Base-by-base conservation (phyloP, 2,888 invertebrate genomes). In the Tinea pellionella region DNA sequence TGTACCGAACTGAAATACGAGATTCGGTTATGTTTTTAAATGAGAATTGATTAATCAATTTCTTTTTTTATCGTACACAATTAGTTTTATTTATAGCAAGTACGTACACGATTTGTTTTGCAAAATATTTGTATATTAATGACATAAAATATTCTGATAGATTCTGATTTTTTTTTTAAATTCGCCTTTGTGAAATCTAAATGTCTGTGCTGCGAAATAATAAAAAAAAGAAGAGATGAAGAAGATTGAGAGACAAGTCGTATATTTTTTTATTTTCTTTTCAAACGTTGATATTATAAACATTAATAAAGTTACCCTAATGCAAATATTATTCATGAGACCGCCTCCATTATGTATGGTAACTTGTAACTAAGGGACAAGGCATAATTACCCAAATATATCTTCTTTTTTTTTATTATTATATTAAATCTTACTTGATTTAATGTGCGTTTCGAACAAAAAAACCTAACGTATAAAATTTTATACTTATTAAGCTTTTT, bases 271-370 rank as follows among this genome's bases (percentile, higher is more conserved):
- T 16, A 2, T 47, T 47, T 8, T 41, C 13, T 3, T 47, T 47
- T 47, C 16, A 47, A 47, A 47, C 37, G n/a, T 47, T 47, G 16
- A 15, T 13, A 47, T 47, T 47, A 47, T 47, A 16, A 13, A 47
- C 47, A 47, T 47, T 47, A 47, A 47, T 47, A 47, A 47, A 47
- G 47, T 47, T 47, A 47, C 47, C 47, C 47, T 47, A 47, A 47
- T 16, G 47, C 47, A 47, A 47, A 47, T 47, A 47, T 47, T 47
- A 47, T 47, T 47, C 47, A 47, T 47, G 47, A 47, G 47, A 47
- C 47, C 47, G 47, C 47, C 47, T n/a, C 2, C 37, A 37, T 37
- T 37, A 37, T 37, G 37, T 37, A 37, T 37, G 37, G n/a, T 12
- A 37, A 37, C 37, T 37, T 37, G n/a, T 2, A 37, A 47, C 1